Evolutionary conservation across 2,113 vertebrate species (phyloP).

Genomic region (Carollia perspicillata): DNA sequence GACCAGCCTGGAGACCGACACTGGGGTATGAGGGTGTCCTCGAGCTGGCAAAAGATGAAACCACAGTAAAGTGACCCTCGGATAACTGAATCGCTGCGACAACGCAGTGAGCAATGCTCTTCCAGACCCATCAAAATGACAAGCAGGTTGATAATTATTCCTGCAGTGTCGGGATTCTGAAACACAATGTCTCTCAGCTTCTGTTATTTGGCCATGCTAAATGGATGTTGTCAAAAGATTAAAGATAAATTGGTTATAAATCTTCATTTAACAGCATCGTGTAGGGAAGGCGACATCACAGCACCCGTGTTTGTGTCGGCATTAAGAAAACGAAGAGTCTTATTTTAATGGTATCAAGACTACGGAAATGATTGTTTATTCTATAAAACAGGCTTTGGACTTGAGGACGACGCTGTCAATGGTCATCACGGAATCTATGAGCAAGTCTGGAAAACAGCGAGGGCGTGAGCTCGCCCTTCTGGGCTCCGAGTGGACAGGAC

Average conservation of each 20-base stretch:
- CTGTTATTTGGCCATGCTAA: constrained; percentile 53
- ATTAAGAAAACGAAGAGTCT: not conserved
- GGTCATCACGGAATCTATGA: not conserved
- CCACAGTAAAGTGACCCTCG: constrained; percentile 29
- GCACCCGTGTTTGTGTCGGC: not conserved
- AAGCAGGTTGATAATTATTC: constrained; percentile 48
- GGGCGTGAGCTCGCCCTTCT: not conserved
- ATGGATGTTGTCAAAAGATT: constrained; percentile 72
- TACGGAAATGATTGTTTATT: constrained; percentile 42
- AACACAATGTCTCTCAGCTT: constrained; percentile 47
- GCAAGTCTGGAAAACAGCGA: not conserved
- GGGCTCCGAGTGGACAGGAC: not conserved
- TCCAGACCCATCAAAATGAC: constrained; percentile 27
- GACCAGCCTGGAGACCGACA: not conserved
- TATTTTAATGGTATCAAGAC: constrained; percentile 17
- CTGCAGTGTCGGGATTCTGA: constrained; percentile 34
- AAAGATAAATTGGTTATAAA: constrained; percentile 66
- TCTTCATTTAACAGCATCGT: constrained; percentile 52
- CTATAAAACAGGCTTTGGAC: not conserved
- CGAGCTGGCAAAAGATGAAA: not conserved
- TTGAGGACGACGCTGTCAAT: not conserved
- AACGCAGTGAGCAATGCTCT: constrained; percentile 22
- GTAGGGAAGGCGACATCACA: not conserved
- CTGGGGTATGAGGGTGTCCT: not conserved
- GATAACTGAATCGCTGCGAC: constrained; percentile 44